These are phyloP conservation scores for Toxostoma redivivum DNA, from an alignment of 2,113 vertebrate genomes.

Conservation along the genomic window DNA sequence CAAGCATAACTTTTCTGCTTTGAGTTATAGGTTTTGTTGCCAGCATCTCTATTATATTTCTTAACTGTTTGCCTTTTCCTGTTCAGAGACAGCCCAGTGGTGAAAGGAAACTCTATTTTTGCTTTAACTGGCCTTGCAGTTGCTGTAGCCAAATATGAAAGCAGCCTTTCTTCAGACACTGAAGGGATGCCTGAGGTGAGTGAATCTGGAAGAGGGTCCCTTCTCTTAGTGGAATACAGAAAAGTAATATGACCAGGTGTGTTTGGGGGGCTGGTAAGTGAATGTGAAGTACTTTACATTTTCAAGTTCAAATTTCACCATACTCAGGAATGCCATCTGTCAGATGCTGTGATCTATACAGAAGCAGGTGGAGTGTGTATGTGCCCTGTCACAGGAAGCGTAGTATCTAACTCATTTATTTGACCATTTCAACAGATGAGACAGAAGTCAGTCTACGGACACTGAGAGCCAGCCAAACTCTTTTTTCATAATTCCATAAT, in stretches of 20 bases:
- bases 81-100: conserved; percentile 89
- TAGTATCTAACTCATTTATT: background rate
- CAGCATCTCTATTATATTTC: background rate
- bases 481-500: background rate
- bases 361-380: background rate
- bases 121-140: conserved; percentile 89
- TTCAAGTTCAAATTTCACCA: background rate
- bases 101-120: conserved; percentile 92
- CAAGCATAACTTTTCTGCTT: background rate
- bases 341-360: background rate
- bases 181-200: conserved; percentile 78
- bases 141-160: conserved; percentile 84
- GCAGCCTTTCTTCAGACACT: conserved; percentile 79
- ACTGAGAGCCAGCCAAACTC: background rate
- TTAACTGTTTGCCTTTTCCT: background rate
- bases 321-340: background rate
- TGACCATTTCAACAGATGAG: background rate
- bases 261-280: background rate
- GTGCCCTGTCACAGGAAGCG: background rate
- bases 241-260: background rate
- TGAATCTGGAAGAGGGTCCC: background rate
- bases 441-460: background rate
- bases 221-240: background rate
- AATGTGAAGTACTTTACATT: background rate
- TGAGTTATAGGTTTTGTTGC: background rate